Conservation (phyloP, 2,888 invertebrate genomes). For the Clivina fossor region DNA sequence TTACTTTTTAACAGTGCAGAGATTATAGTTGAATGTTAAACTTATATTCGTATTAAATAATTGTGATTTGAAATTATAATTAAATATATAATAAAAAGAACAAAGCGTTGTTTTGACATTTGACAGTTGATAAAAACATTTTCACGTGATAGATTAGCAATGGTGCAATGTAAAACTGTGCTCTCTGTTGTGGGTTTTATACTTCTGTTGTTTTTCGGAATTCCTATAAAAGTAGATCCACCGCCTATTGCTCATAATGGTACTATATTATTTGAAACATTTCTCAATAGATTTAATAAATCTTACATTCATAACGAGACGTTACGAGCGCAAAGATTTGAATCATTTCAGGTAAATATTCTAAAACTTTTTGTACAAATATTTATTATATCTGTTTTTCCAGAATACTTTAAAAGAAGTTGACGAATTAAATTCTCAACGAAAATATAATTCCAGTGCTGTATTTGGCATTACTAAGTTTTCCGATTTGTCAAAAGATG, state of each 20-base stretch:
- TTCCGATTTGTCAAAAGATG: conserved; percentile 62
- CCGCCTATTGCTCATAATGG: conserved; percentile 20
- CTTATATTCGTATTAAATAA: background rate
- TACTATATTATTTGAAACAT: conserved; percentile 53
- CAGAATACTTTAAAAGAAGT: conserved; percentile 56
- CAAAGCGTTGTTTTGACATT: background rate
- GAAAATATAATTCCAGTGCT: conserved; percentile 53
- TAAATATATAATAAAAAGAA: background rate
- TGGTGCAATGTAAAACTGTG: conserved; percentile 49
- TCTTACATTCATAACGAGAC: conserved; percentile 53
- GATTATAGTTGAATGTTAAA: background rate
- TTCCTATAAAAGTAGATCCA: conserved; percentile 54
- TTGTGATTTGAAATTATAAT: too few relatives aligned
- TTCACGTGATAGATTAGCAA: conserved; percentile 25
- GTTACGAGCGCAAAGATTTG: conserved; percentile 44
- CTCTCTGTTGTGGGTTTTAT: conserved; percentile 47
- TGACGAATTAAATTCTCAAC: conserved; percentile 53
- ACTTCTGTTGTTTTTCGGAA: conserved; percentile 53
- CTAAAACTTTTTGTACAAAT: conserved; percentile 52
- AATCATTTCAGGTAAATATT: conserved; percentile 46
- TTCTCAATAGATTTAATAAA: conserved; percentile 57
- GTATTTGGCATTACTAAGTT: conserved; percentile 62
- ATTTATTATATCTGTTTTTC: conserved; percentile 40
- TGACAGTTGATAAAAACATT: background rate
- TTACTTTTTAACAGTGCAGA: background rate